Conservation (phyloP, 2,797 vertebrate species). For the Sciaenops ocellatus region DNA sequence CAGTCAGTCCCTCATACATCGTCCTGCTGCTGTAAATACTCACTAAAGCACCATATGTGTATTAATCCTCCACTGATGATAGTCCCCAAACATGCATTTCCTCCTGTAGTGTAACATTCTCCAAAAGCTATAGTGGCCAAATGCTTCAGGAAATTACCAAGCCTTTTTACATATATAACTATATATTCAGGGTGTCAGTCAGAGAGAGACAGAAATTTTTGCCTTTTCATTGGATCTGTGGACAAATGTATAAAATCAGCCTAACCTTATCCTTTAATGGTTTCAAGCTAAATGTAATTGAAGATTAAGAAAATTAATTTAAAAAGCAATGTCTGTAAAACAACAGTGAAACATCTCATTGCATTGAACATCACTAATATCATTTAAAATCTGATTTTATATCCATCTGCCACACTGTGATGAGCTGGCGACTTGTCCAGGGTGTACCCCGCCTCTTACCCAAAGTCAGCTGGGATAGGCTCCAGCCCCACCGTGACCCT, state of each 20-base stretch:
- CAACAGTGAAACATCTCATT: neutral
- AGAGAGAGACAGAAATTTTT: neutral
- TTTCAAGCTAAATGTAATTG: neutral
- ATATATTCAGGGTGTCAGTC: too few species aligned
- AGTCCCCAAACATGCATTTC: neutral
- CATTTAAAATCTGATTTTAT: neutral
- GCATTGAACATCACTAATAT: neutral
- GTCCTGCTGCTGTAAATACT: neutral
- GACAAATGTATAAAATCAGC: neutral
- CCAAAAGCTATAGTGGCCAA: neutral
- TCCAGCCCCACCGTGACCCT: too few species aligned
- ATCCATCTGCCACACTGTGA: neutral
- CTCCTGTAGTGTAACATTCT: neutral
- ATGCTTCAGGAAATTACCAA: neutral
- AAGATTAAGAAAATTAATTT: neutral
- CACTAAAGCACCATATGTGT: neutral
- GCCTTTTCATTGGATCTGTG: slow-evolving; percentile 19
- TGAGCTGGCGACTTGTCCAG: too few species aligned
- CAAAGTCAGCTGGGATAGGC: too few species aligned
- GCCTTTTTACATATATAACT: neutral
- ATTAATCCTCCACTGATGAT: neutral
- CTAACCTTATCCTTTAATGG: neutral
- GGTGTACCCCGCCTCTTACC: too few species aligned
- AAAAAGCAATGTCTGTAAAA: neutral
- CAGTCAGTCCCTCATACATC: neutral